Evolutionary conservation across 2,888 invertebrate genomes (phyloP).

Genomic region (Amblyteles armatorius): DNA sequence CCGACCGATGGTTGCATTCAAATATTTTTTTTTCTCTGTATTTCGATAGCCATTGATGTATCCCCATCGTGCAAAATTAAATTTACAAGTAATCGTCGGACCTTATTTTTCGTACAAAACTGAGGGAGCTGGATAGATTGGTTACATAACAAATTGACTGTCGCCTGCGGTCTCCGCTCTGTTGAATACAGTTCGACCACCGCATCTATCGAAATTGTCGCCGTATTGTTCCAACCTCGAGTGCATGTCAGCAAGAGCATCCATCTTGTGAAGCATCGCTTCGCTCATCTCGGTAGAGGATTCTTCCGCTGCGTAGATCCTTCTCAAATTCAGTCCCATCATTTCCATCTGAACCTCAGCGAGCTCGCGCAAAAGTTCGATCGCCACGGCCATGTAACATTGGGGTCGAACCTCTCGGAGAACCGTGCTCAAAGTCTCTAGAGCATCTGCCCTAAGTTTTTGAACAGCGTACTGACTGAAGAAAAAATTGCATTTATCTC

Average conservation of each 20-base stretch:
- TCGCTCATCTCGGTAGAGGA: constrained; percentile 51
- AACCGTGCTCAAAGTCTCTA: constrained; percentile 87
- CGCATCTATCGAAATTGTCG: constrained; percentile 34
- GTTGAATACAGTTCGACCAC: background rate
- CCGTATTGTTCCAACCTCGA: constrained; percentile 68
- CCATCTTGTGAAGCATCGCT: constrained; percentile 63
- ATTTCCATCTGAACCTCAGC: constrained; percentile 88
- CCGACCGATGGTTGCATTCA: too few relatives aligned
- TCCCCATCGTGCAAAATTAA: background rate
- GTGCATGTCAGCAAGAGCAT: constrained; percentile 67
- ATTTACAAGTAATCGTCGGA: background rate
- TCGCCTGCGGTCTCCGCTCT: background rate
- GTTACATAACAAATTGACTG: constrained; percentile 4
- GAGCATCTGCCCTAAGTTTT: constrained; percentile 87
- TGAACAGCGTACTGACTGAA: constrained; percentile 86
- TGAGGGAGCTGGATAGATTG: background rate
- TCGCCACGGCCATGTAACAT: constrained; percentile 85
- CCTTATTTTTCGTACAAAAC: too few relatives aligned
- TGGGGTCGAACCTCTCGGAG: constrained; percentile 86
- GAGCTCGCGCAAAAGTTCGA: constrained; percentile 85
- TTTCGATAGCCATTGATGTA: background rate
- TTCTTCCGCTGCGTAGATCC: constrained; percentile 82
- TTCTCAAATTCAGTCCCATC: constrained; percentile 87
- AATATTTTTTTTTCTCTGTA: too few relatives aligned
- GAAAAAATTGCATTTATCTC: constrained; percentile 3